A percentile compares a stretch with the other conserved stretches of the same genome.
Evolutionary conservation across 2,888 invertebrate species (phyloP).

Genomic region (Torymus tubicola): DNA sequence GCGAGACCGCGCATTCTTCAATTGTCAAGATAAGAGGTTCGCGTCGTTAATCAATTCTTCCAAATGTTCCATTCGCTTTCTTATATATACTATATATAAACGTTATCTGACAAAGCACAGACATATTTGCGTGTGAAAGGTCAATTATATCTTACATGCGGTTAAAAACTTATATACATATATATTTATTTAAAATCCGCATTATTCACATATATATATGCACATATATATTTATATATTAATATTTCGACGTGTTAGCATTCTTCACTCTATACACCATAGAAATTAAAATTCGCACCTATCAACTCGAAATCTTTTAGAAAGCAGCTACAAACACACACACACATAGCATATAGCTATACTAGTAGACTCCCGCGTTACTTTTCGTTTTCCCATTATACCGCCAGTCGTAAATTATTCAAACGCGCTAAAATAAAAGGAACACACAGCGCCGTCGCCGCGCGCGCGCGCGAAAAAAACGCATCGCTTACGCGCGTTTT

Average conservation of each 20-base stretch:
- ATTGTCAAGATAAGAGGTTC: no score
- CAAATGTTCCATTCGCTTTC: no score
- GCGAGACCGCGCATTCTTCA: no score
- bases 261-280: neutral
- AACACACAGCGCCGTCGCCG: neutral
- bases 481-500: neutral
- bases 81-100: no score
- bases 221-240: neutral
- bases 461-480: no score
- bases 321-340: neutral
- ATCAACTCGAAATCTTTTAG: constrained; percentile 25
- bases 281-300: constrained; percentile 3
- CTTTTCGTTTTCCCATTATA: constrained; percentile 1
- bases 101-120: no score
- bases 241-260: neutral
- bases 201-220: no score
- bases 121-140: no score
- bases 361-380: constrained; percentile 2
- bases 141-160: no score
- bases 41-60: no score
- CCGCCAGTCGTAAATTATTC: constrained; percentile 43
- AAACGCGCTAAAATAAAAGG: constrained; percentile 23
- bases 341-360: neutral
- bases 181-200: no score
- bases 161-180: no score